Evolutionary conservation across 1,140 invertebrate species (phyloP).

Genomic region (silkworm (Bombyx mori)): DNA sequence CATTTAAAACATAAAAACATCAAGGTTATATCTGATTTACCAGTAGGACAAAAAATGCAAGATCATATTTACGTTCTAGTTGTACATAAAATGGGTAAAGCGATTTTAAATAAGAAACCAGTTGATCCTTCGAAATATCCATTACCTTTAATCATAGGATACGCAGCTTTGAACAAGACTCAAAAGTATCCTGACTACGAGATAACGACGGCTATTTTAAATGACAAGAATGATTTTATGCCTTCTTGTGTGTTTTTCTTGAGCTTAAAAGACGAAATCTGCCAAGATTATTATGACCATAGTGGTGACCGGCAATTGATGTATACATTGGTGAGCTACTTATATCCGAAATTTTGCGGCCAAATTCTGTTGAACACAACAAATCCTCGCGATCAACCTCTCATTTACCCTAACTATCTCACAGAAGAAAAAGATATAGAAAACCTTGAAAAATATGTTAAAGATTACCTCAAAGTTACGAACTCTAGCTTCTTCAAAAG

Average conservation of each 20-base stretch:
- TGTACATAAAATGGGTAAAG: slow-evolving; percentile 3
- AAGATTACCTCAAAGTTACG: slow-evolving; percentile 3
- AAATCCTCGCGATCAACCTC: slow-evolving; percentile 1
- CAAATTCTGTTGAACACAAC: neutral
- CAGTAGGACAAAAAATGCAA: slow-evolving; percentile 6
- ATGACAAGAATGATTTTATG: neutral
- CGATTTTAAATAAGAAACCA: neutral
- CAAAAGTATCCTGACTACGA: slow-evolving; percentile 5
- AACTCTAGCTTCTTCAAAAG: slow-evolving; percentile 2
- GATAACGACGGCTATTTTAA: neutral
- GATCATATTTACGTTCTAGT: neutral
- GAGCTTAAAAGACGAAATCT: slow-evolving; percentile 3
- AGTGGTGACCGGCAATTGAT: neutral
- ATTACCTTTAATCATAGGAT: neutral
- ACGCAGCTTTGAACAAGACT: slow-evolving; percentile 2
- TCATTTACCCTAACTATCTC: neutral
- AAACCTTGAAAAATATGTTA: slow-evolving; percentile 2
- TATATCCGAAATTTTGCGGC: slow-evolving; percentile 2
- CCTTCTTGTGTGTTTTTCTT: neutral
- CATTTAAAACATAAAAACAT: slow-evolving; percentile 2
- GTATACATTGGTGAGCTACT: neutral
- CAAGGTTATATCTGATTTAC: slow-evolving; percentile 1
- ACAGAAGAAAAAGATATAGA: slow-evolving; percentile 5
- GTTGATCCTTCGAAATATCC: neutral
- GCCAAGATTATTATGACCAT: neutral